Base-by-base conservation (phyloP, 2,113 vertebrate genomes). In the Mesembrinibis cayennensis region DNA sequence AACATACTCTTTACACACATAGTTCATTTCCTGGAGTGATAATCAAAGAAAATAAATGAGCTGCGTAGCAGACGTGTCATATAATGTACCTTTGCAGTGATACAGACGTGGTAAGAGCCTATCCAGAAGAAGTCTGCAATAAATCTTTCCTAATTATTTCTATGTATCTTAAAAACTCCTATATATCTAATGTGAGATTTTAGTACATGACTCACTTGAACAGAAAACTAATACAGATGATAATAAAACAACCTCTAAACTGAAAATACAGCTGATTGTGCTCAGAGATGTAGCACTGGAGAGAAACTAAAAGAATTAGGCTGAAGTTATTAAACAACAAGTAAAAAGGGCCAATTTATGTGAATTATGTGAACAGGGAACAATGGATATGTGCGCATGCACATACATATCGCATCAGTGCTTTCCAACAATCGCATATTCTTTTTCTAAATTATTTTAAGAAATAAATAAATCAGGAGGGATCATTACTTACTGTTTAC, bases 401-500 rank as follows among this genome's bases (percentile, higher is more conserved):
- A 89, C 86, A 87, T 83, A 87, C 90, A 67, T 67, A 92, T 29
- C 25, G 76, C 96, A 94, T 87, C 94, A 91, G 82, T 96, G 95
- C 94, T 92, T 95, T 93, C 92, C 91, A 97, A 97, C 94, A 97
- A 97, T 97, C 2, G 10, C 87, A 89, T 93, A 92, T 89, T 94
- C 92, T 94, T 95, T 94, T 89, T 79, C 55, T 42, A 91, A 93
- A 97, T 97, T 85, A 95, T 96, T 95, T 95, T 91, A 72, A 96
- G 87, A 89, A 92, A 95, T 85, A 87, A 96, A 96, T 96, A 91
- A 93, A 94, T 96, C 96, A 94, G 82, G 42, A 86, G 56, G 63
- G 82, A 94, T 96, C 59, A 90, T 94, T 96, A 81, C 86, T 97
- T 96, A 92, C 91, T 93, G 90, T 96, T 96, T 96, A 94, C 91